Evolutionary conservation across 2,797 vertebrate species (phyloP), one percentile per base, ranked within the genome.

Genomic region (Ispidina picta): DNA sequence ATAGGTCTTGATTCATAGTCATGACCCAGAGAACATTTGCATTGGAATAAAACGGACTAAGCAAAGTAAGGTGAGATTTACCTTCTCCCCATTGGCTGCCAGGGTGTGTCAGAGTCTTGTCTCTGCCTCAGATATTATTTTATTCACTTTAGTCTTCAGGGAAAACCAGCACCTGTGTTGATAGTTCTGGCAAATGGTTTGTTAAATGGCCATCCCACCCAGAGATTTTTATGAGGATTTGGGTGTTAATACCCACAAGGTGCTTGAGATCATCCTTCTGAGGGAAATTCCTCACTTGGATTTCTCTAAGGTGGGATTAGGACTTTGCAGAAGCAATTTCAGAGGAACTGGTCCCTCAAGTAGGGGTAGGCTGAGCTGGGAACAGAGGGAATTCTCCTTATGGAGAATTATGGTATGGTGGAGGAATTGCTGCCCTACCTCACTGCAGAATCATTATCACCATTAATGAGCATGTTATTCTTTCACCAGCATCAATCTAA

Each of bases 381-480:
- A 70, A 46, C 7, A 8, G 31, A 71, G 56, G 6, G 23, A 6
- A 39, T 39, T 39, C 37, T 39, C 37, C 14, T 39, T 39, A 15
- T 39, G 37, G 37, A 39, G 37, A 39, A 39, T 39, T 39, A 39
- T 39, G 37, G 37, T 39, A 15, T 39, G 37, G 37, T 63, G 90
- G 77, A 90, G 92, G 91, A 92, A 91, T 62, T 95, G 91, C 84
- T 86, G 37, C 83, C 89, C 81, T 76, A 74, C 91, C 75, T 77
- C 58, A 6, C 90, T 87, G 74, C 90, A 74, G 90, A 95, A 90
- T 95, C 69, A 87, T 94, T 95, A 94, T 91, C 37, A 5, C 74
- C 74, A 41, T 91, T 96, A 95, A 95, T 79, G 88, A 95, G 76
- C 80, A 22, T 69, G 64, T 92, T 94, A 69, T 81, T 92, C 87